Evolutionary conservation across 2,888 invertebrate species (phyloP).

Genomic region (Omphaloscelis lunosa): DNA sequence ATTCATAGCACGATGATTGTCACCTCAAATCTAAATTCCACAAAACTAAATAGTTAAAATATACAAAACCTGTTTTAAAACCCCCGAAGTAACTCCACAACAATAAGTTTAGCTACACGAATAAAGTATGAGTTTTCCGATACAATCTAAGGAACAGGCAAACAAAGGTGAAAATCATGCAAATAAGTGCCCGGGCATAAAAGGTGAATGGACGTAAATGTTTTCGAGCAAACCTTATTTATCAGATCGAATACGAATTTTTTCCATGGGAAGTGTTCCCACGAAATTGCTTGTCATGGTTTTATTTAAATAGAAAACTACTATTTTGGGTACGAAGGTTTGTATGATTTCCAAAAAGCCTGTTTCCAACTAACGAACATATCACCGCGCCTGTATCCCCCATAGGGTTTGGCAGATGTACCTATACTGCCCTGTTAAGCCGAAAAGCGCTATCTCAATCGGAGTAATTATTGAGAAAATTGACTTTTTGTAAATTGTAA

Average conservation of each 20-base stretch:
- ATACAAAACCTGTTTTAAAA: background rate
- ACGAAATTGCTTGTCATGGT: constrained; percentile 31
- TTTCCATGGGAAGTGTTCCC: constrained; percentile 13
- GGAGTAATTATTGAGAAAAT: too few species aligned
- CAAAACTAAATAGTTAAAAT: background rate
- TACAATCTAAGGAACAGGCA: constrained; percentile 27
- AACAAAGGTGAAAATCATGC: constrained; percentile 50
- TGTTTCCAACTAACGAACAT: too few species aligned
- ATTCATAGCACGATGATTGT: too few species aligned
- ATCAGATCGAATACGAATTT: constrained; percentile 34
- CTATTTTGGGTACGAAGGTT: background rate
- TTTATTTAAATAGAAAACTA: constrained; percentile 23
- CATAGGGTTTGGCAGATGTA: too few species aligned
- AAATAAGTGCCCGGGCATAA: constrained; percentile 28
- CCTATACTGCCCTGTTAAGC: too few species aligned
- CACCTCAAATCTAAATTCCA: too few species aligned
- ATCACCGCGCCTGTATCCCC: too few species aligned
- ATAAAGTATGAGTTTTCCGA: constrained; percentile 27
- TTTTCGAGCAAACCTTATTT: constrained; percentile 23
- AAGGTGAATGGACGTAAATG: constrained; percentile 44
- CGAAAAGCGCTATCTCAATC: too few species aligned
- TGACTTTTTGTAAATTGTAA: too few species aligned
- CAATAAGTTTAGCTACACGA: constrained; percentile 4
- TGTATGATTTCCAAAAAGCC: background rate
- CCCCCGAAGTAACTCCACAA: background rate